Evolutionary conservation across 2,113 vertebrate species (phyloP).

Genomic region (Actenoides hombroni): DNA sequence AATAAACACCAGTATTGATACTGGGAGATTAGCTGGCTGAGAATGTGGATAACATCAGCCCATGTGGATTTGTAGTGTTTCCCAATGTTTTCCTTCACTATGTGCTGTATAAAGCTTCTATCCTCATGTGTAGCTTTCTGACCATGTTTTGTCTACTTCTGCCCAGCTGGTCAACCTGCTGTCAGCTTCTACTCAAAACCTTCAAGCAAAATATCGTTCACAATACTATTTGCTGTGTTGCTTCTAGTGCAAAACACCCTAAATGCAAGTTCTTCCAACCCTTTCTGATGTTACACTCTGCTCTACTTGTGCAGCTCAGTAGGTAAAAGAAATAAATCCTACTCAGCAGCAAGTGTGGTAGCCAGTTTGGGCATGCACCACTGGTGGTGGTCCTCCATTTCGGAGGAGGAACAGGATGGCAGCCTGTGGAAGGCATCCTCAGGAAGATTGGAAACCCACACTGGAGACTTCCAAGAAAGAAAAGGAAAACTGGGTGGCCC

Average conservation of each 20-base stretch:
- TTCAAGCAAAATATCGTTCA: neutral
- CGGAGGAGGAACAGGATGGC: neutral
- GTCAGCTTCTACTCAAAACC: neutral
- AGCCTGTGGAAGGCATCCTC: neutral
- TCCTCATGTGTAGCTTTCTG: neutral
- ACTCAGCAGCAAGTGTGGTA: neutral
- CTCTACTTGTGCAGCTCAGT: neutral
- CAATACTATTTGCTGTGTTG: neutral
- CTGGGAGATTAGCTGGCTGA: constrained; percentile 28
- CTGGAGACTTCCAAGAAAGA: neutral
- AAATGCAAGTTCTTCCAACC: neutral
- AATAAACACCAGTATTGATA: neutral
- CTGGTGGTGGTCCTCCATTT: neutral
- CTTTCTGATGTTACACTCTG: neutral
- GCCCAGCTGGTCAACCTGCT: neutral
- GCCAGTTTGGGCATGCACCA: rapidly evolving
- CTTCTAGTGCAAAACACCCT: neutral
- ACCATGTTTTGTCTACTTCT: neutral
- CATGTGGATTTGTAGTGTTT: neutral
- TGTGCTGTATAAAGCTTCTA: neutral
- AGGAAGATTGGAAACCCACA: neutral
- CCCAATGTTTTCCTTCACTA: neutral
- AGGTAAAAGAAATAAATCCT: neutral
- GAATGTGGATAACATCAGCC: neutral
- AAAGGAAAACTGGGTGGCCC: neutral